Base-by-base conservation (phyloP, 2,113 vertebrate species). In the Halcyon malimbica region DNA sequence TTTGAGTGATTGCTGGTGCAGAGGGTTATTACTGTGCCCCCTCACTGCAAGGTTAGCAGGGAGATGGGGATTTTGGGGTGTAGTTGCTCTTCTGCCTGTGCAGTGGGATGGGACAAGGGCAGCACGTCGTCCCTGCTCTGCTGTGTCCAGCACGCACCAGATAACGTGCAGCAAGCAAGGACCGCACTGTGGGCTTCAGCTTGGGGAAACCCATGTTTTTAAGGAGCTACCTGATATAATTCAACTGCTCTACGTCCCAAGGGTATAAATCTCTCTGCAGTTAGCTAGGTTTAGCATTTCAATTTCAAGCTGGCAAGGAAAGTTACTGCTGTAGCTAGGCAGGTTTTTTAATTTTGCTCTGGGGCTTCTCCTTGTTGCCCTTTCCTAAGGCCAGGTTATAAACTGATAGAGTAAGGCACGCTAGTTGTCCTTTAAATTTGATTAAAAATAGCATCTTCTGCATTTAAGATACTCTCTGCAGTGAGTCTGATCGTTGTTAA, bases 401-500 rank as follows among this genome's bases (percentile, higher is more conserved):
- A 73, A 74, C n/a, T 21, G 63, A 8, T 17, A 1, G 4, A 60
- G 39, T 69, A 76, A 42, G 8, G 14, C 15, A 11, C 60, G 16
- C 63, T 78, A 93, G 80, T 48, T 88, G 50, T 78, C 54, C 87
- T 93, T 79, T 81, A 76, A 56, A 74, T 96, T 79, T 91, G 77
- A 83, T 57, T 77, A 15, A 44, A 76, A 74, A 31, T 75, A 29
- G 33, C 10, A 39, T 50, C 31, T 24, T 75, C 39, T 63, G 74
- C 18, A 35, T 94, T 95, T 59, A 85, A 88, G 59, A 29, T 54
- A 23, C 29, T 67, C 33, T 78, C 8, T 78, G 77, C 31, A 10
- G 54, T 29, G 44, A n/a, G 9, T 56, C 42, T 84, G 60, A 10
- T 51, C 9, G 1, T 4, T 3, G 9, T 24, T 79, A n/a, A 12